A percentile compares a stretch with the other conserved stretches of the same genome.
Conservation (phyloP, 2,888 invertebrate species). For the Lagria hirta region DNA sequence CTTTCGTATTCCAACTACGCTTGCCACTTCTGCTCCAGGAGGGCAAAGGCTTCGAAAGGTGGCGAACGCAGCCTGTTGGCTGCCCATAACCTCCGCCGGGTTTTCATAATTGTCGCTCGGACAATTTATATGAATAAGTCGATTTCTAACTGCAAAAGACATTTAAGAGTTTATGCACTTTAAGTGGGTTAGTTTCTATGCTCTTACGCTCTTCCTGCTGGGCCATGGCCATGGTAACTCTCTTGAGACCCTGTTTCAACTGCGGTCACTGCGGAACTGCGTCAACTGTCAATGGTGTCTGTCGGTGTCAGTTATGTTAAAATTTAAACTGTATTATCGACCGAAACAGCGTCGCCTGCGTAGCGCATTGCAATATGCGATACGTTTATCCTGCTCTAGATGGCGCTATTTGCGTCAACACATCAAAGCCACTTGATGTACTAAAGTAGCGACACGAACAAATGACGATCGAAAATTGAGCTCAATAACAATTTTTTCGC, state of each 20-base stretch:
- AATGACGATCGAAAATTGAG: too few relatives aligned
- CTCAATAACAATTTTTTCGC: too few relatives aligned
- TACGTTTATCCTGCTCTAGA: constrained; percentile 6
- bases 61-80: constrained; percentile 9
- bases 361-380: constrained; percentile 3
- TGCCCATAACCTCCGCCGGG: constrained; percentile 7
- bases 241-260: too few relatives aligned
- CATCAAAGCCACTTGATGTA: too few relatives aligned
- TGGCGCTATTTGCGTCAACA: constrained; percentile 7
- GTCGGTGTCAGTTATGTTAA: too few relatives aligned
- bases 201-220: constrained; percentile 12
- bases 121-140: constrained; percentile 11
- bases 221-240: constrained; percentile 12
- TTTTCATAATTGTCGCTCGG: constrained; percentile 10
- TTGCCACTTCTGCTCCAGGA: constrained; percentile 13
- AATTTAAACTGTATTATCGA: too few relatives aligned
- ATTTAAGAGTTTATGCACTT: constrained; percentile 8
- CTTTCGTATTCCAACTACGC: constrained; percentile 16
- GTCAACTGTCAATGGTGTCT: too few relatives aligned
- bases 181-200: constrained; percentile 6
- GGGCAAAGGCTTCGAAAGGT: constrained; percentile 15
- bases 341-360: constrained; percentile 3
- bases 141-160: constrained; percentile 7
- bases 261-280: too few relatives aligned
- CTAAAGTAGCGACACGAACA: too few relatives aligned